Evolutionary conservation across 1,140 invertebrate species (phyloP).

Genomic region (Spodoptera frugiperda): DNA sequence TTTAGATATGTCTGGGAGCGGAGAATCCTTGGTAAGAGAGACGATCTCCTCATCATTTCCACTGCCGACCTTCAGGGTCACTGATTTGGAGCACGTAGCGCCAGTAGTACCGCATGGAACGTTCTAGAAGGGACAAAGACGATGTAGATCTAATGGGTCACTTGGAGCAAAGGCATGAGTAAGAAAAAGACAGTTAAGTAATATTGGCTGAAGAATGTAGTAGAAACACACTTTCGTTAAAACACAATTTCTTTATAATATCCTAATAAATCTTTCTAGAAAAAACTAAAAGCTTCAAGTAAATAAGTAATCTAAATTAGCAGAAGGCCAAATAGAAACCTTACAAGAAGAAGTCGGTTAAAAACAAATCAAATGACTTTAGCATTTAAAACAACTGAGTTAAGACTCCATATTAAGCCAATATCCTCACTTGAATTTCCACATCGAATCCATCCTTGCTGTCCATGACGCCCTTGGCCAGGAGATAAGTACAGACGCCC

Average conservation of each 20-base stretch:
- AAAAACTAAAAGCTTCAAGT: too few species aligned
- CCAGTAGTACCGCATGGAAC: constrained; percentile 94
- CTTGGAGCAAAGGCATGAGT: too few species aligned
- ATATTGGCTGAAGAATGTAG: too few species aligned
- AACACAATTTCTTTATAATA: background rate
- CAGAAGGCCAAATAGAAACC: too few species aligned
- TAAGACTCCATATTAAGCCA: too few species aligned
- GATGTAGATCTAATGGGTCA: constrained; percentile 4
- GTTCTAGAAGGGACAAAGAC: constrained; percentile 85
- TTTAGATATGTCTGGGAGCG: constrained; percentile 77
- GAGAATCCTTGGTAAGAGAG: constrained; percentile 80
- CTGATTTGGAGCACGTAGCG: constrained; percentile 94
- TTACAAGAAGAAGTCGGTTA: too few species aligned
- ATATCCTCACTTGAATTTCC: constrained; percentile 87
- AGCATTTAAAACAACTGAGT: background rate
- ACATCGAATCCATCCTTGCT: constrained; percentile 89
- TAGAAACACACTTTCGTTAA: too few species aligned
- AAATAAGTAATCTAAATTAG: too few species aligned
- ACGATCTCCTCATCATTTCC: constrained; percentile 88
- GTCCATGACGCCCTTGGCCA: constrained; percentile 90
- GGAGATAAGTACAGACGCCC: constrained; percentile 94
- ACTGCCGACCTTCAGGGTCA: constrained; percentile 88
- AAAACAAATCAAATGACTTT: too few species aligned
- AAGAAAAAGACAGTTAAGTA: too few species aligned
- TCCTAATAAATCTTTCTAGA: too few species aligned